Evolutionary conservation across 1,140 invertebrate species (phyloP).

Genomic region (Orius insidiosus): DNA sequence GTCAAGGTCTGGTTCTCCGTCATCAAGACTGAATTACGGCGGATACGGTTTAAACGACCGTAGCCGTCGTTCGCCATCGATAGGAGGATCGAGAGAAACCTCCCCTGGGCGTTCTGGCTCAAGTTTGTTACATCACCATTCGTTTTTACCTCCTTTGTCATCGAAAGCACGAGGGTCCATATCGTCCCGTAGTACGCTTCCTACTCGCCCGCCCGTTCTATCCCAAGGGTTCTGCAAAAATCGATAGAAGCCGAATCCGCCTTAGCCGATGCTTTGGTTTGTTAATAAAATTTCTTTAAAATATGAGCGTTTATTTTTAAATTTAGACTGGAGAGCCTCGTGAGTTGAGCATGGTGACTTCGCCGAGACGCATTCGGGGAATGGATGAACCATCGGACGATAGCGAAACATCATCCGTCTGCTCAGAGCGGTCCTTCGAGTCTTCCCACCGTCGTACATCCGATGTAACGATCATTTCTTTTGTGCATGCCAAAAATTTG

Average conservation of each 20-base stretch:
- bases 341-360: conserved; percentile 11
- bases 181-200: conserved; percentile 19
- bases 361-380: conserved; percentile 14
- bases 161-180: conserved; percentile 12
- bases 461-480: conserved; percentile 46
- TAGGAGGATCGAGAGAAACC: conserved; percentile 14
- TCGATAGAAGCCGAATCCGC: conserved; percentile 76
- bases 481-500: neutral
- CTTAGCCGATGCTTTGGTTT: conserved; percentile 54
- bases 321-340: conserved; percentile 12
- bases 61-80: conserved; percentile 13
- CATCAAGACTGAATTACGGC: conserved; percentile 54
- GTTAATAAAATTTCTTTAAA: conserved; percentile 16
- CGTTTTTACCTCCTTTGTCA: conserved; percentile 7
- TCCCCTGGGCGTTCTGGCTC: conserved; percentile 6
- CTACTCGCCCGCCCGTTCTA: conserved; percentile 37
- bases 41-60: conserved; percentile 33
- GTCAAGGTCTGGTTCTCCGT: conserved; percentile 73
- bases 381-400: conserved; percentile 67
- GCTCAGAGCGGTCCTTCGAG: conserved; percentile 78
- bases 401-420: conserved; percentile 87
- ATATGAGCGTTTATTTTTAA: neutral
- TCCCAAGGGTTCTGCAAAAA: conserved; percentile 71
- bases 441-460: conserved; percentile 51
- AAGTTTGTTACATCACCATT: neutral